phyloP scores from a whole-genome alignment of 2,888 invertebrate genomes.

The Sarcophaga caerulescens region DNA sequence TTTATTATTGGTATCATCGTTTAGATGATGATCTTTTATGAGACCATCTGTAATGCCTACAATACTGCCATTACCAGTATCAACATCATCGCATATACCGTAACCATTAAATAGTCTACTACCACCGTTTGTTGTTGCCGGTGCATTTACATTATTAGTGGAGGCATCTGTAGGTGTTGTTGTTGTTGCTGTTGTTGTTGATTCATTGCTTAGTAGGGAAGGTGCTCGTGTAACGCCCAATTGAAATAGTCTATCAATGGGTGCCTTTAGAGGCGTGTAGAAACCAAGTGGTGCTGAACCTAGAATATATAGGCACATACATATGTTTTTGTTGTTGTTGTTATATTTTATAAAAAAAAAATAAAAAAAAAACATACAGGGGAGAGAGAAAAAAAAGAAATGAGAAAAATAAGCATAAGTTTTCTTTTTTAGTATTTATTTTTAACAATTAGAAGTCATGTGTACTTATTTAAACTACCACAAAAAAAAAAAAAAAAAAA shows the following conservation, averaged over 20 bases:
- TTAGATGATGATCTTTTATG: conserved; percentile 35
- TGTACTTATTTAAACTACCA: too few species aligned
- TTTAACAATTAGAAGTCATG: too few species aligned
- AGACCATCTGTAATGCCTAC: conserved; percentile 70
- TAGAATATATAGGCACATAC: conserved; percentile 66
- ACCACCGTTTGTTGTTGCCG: conserved; percentile 39
- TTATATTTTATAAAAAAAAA: conserved; percentile 13
- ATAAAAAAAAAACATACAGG: too few species aligned
- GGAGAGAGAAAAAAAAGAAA: conserved; percentile 25
- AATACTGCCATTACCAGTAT: conserved; percentile 70
- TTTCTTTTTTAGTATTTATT: too few species aligned
- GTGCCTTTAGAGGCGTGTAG: conserved; percentile 91
- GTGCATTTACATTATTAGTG: too few species aligned
- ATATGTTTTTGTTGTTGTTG: not conserved
- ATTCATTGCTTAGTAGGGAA: conserved; percentile 69
- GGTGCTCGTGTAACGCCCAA: conserved; percentile 88
- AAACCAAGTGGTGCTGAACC: conserved; percentile 87
- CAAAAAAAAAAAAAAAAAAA: too few species aligned
- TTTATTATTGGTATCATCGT: conserved; percentile 2
- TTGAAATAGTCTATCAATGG: conserved; percentile 86
- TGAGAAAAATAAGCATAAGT: too few species aligned
- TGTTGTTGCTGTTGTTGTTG: conserved; percentile 67
- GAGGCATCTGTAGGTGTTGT: conserved; percentile 43
- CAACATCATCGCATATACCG: conserved; percentile 52
- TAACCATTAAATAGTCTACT: conserved; percentile 62